Conservation (phyloP, 2,113 vertebrate genomes). For the Dromiciops gliroides region DNA sequence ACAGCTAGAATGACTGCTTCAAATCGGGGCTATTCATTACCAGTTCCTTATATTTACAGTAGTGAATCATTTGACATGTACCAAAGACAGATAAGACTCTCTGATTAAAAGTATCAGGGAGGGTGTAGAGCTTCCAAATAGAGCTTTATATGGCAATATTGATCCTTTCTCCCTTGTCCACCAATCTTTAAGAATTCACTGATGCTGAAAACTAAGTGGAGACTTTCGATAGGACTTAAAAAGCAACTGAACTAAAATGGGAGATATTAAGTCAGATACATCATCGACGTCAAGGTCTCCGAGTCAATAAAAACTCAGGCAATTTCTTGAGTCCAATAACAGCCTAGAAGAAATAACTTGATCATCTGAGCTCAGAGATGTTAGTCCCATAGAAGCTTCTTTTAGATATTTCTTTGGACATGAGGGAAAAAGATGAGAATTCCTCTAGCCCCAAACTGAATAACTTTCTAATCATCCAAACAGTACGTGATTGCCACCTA, state of each 20-base stretch:
- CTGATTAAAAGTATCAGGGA: slow-evolving; percentile 25
- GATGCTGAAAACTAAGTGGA: slow-evolving; percentile 38
- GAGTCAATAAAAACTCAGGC: slow-evolving; percentile 23
- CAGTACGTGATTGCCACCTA: not conserved
- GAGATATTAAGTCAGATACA: slow-evolving; percentile 3
- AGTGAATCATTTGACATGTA: slow-evolving; percentile 54
- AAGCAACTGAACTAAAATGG: slow-evolving; percentile 34
- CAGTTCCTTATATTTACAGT: slow-evolving; percentile 77
- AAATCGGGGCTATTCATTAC: slow-evolving; percentile 69
- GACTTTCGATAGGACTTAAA: slow-evolving; percentile 36
- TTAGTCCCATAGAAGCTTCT: slow-evolving; percentile 4
- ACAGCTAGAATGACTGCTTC: slow-evolving; percentile 78
- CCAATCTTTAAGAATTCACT: not conserved
- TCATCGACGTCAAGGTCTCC: not conserved
- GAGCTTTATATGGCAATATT: not conserved
- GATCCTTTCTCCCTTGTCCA: not conserved
- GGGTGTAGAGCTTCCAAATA: not conserved
- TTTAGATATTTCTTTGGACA: slow-evolving; percentile 25
- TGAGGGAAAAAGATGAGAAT: not conserved
- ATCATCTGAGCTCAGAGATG: not conserved
- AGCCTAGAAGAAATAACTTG: slow-evolving; percentile 31
- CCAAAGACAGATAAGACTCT: slow-evolving; percentile 40
- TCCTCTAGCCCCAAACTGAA: not conserved
- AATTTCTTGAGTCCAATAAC: slow-evolving; percentile 8
- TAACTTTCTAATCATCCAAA: not conserved